A percentile compares a stretch with the other conserved stretches of the same genome.
These are phyloP conservation scores for Cephus spinipes DNA, from an alignment of 2,888 invertebrate species.

Conservation along the genomic window DNA sequence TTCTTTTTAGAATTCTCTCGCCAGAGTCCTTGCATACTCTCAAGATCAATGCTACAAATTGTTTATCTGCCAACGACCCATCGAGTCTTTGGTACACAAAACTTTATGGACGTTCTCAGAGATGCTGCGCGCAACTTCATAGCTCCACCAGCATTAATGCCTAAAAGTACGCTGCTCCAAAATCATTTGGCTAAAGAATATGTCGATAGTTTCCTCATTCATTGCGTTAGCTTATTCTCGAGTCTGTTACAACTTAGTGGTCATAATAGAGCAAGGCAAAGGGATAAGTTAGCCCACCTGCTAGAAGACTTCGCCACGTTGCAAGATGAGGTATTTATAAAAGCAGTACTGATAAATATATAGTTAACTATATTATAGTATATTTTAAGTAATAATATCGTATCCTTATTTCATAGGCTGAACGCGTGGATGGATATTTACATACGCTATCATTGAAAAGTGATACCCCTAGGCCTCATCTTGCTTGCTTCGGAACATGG, in stretches of 20 bases:
- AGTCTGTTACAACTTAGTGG: slow-evolving; percentile 90
- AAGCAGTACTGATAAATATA: slow-evolving; percentile 15
- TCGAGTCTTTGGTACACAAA: slow-evolving; percentile 72
- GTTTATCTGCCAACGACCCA: slow-evolving; percentile 73
- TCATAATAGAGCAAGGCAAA: slow-evolving; percentile 93
- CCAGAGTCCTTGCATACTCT: slow-evolving; percentile 89
- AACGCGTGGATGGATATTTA: slow-evolving; percentile 87
- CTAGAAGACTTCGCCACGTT: slow-evolving; percentile 91
- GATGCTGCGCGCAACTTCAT: slow-evolving; percentile 91
- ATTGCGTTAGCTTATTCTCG: slow-evolving; percentile 88
- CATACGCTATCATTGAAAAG: slow-evolving; percentile 77
- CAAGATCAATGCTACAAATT: slow-evolving; percentile 89
- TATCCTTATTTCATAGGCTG: slow-evolving; percentile 73
- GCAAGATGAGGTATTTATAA: slow-evolving; percentile 85
- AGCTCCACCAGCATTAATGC: slow-evolving; percentile 87
- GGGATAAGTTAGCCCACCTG: slow-evolving; percentile 91
- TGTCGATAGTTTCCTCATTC: slow-evolving; percentile 88
- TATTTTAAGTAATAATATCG: slow-evolving; percentile 13
- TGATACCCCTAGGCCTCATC: slow-evolving; percentile 77
- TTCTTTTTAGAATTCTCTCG: slow-evolving; percentile 95
- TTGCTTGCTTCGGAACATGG: slow-evolving; percentile 94
- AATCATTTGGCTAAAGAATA: slow-evolving; percentile 85
- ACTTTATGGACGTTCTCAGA: slow-evolving; percentile 82
- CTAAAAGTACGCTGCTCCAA: slow-evolving; percentile 76
- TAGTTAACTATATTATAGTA: slow-evolving; percentile 17